A percentile compares a stretch with the other conserved stretches of the same genome.
These are phyloP conservation scores for Dryoscopus gambensis DNA, from an alignment of 2,113 vertebrate species.

Conservation along the genomic window DNA sequence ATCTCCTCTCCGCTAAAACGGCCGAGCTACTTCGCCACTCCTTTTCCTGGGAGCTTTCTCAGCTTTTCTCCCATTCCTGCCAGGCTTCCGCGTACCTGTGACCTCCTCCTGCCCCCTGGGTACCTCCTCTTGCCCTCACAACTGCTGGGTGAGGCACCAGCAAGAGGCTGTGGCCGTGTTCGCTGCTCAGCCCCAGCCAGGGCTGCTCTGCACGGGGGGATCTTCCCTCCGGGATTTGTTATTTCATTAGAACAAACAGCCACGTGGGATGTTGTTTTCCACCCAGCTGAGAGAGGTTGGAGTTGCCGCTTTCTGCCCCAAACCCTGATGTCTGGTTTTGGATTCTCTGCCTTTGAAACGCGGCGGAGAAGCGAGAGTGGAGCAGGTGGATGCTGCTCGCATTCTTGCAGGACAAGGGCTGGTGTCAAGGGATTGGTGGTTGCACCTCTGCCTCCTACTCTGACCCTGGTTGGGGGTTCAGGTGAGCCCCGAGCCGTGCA, in stretches of 20 bases:
- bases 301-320: neutral
- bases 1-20: neutral
- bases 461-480: neutral
- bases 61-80: neutral
- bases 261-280: slow-evolving; percentile 4
- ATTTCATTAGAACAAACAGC: neutral
- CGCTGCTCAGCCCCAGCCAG: neutral
- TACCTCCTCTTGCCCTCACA: fast-evolving
- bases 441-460: neutral
- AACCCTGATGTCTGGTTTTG: neutral
- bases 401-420: neutral
- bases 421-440: neutral
- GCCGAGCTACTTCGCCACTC: neutral
- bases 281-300: neutral
- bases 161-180: neutral
- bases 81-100: neutral
- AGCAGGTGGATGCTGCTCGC: fast-evolving
- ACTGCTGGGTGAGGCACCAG: neutral
- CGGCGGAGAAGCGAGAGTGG: fast-evolving
- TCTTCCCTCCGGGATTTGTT: neutral
- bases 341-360: neutral
- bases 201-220: neutral
- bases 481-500: neutral
- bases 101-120: neutral
- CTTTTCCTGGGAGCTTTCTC: neutral